These are phyloP conservation scores for Rhagophthalmus giganteus DNA, from an alignment of 2,888 invertebrate species.

Conservation along the genomic window DNA sequence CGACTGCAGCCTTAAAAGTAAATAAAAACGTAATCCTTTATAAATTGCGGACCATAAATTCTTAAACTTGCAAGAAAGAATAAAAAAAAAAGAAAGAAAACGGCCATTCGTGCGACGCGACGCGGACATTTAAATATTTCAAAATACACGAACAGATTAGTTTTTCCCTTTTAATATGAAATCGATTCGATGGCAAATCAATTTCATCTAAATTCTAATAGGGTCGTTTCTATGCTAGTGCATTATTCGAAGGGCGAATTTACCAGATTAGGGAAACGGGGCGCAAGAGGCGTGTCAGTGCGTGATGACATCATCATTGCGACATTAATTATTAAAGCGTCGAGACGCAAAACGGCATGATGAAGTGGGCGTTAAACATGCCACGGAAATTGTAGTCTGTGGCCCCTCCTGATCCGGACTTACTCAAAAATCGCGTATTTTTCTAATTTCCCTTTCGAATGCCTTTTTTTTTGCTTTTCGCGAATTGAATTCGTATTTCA, in stretches of 20 bases:
- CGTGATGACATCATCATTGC: constrained; percentile 33
- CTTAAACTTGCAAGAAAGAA: too few species aligned
- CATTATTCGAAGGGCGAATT: constrained; percentile 32
- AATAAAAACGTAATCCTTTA: neutral
- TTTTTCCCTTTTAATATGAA: constrained; percentile 2
- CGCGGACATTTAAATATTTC: too few species aligned
- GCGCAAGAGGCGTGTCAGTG: constrained; percentile 33
- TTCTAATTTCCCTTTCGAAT: neutral
- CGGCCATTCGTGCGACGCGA: too few species aligned
- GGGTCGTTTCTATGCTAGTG: constrained; percentile 36
- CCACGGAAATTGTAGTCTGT: constrained; percentile 31
- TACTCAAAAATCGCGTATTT: constrained; percentile 6
- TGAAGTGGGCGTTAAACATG: constrained; percentile 26
- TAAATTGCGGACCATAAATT: too few species aligned
- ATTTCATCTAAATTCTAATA: constrained; percentile 36
- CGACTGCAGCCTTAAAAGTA: neutral
- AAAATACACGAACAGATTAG: neutral
- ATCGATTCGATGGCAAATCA: constrained; percentile 35
- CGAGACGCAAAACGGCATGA: constrained; percentile 25
- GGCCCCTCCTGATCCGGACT: constrained; percentile 26
- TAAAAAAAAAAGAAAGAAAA: too few species aligned
- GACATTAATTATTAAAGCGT: constrained; percentile 32
- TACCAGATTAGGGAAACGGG: constrained; percentile 31
- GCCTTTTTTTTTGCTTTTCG: too few species aligned
- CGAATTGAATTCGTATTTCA: too few species aligned